A percentile compares a stretch with the other conserved stretches of the same genome.
Conservation (phyloP, 1,140 invertebrate genomes). For the Drosophila bocki region DNA sequence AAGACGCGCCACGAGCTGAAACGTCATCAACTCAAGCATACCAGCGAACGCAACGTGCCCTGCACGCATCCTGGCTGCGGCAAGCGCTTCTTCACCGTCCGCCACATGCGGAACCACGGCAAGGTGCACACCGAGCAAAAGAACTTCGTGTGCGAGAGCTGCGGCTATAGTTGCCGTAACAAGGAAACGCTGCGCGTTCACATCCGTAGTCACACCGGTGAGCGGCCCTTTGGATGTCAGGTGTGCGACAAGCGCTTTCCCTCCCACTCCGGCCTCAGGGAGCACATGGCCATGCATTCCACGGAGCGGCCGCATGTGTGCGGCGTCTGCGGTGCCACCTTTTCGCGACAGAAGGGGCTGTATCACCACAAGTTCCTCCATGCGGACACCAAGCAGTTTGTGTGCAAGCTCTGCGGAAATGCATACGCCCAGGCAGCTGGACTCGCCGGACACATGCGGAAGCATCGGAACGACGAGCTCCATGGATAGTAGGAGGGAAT, state of each 20-base stretch:
- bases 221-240: constrained; percentile 91
- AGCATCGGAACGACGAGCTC: constrained; percentile 82
- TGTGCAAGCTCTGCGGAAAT: constrained; percentile 78
- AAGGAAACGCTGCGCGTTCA: constrained; percentile 95
- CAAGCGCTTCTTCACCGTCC: constrained; percentile 67
- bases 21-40: constrained; percentile 68
- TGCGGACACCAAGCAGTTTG: constrained; percentile 73
- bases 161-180: constrained; percentile 87
- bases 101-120: constrained; percentile 71
- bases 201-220: constrained; percentile 92
- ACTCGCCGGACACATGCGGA: constrained; percentile 84
- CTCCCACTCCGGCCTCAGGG: constrained; percentile 86
- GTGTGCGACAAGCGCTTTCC: constrained; percentile 92
- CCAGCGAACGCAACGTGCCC: constrained; percentile 64
- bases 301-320: constrained; percentile 91
- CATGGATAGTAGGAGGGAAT: constrained; percentile 28
- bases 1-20: constrained; percentile 69
- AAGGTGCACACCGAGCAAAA: constrained; percentile 77
- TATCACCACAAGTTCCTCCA: constrained; percentile 82
- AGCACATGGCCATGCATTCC: constrained; percentile 91
- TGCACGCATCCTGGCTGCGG: constrained; percentile 69
- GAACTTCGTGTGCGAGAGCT: constrained; percentile 78
- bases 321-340: constrained; percentile 90
- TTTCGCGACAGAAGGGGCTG: constrained; percentile 92
- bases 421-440: constrained; percentile 80